These are phyloP conservation scores for Epinotia ramella DNA, from an alignment of 2,888 invertebrate species.

Conservation along the genomic window DNA sequence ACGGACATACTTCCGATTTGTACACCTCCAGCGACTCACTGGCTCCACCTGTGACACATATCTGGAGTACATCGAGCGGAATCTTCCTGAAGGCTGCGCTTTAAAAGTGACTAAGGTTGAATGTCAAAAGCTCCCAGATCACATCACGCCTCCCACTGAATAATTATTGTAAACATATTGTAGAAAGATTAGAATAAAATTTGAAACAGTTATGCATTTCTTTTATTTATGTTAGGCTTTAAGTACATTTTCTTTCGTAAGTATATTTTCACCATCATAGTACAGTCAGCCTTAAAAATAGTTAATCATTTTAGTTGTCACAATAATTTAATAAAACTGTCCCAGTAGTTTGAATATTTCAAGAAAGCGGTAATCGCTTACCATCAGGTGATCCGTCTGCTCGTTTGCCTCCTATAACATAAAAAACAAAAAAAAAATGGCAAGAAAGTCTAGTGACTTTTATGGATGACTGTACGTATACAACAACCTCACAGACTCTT, in stretches of 20 bases:
- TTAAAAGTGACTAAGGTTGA: conserved; percentile 94
- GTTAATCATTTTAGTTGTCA: neutral
- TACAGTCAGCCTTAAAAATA: neutral
- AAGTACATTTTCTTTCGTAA: conserved; percentile 30
- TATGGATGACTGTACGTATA: neutral
- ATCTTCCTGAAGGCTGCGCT: conserved; percentile 98
- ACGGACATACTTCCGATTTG: conserved; percentile 94
- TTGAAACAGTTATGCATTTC: conserved; percentile 47
- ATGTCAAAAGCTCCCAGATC: conserved; percentile 83
- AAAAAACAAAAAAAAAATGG: no score
- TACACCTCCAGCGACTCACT: conserved; percentile 94
- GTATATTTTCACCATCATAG: conserved; percentile 1
- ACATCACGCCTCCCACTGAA: conserved; percentile 77
- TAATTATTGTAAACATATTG: conserved; percentile 49
- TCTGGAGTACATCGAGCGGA: conserved; percentile 97
- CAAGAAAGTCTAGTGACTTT: neutral
- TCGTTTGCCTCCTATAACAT: no score
- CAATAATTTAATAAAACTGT: neutral
- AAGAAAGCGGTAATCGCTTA: no score
- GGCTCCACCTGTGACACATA: conserved; percentile 98
- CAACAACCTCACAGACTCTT: neutral
- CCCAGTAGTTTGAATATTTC: neutral
- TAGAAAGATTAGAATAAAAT: conserved; percentile 56
- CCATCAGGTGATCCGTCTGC: no score
- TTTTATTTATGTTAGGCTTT: conserved; percentile 36